Percentiles rank a stretch among this genome's conserved stretches.
Evolutionary conservation across 1,140 invertebrate genomes (phyloP).

Genomic region (Sarcophaga peregrina): DNA sequence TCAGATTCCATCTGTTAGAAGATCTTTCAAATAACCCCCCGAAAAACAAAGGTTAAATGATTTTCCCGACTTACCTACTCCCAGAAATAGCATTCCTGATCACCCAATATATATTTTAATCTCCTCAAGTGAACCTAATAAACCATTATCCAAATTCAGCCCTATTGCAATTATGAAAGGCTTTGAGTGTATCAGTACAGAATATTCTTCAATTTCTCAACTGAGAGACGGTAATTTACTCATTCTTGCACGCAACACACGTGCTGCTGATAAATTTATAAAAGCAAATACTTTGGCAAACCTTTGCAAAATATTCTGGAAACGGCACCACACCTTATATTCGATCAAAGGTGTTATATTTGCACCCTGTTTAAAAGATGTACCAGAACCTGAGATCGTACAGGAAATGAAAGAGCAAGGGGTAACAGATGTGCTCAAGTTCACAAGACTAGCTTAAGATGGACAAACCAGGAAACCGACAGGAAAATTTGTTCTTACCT

Average conservation of each 20-base stretch:
- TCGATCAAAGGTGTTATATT: conserved; percentile 28
- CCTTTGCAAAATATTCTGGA: conserved; percentile 11
- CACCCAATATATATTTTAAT: not conserved
- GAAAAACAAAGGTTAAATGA: not conserved
- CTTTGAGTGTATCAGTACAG: too few relatives aligned
- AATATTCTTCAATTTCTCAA: too few relatives aligned
- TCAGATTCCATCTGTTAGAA: not conserved
- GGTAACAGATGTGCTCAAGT: conserved; percentile 34
- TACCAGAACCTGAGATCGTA: conserved; percentile 19
- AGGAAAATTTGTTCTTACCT: not conserved
- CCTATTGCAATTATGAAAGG: too few relatives aligned
- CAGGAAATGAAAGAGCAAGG: conserved; percentile 25
- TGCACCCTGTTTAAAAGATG: too few relatives aligned
- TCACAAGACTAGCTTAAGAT: not conserved
- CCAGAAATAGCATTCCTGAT: not conserved
- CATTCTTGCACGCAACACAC: too few relatives aligned
- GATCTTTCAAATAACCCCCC: not conserved
- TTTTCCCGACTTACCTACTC: not conserved
- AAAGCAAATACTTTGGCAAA: conserved; percentile 26
- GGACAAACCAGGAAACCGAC: not conserved
- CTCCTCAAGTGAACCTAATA: not conserved
- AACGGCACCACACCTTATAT: conserved; percentile 32
- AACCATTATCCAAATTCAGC: too few relatives aligned
- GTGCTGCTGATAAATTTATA: too few relatives aligned
- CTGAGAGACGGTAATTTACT: too few relatives aligned